Evolutionary conservation across 2,888 invertebrate genomes (phyloP).

Genomic region (Polydrusus tereticollis): DNA sequence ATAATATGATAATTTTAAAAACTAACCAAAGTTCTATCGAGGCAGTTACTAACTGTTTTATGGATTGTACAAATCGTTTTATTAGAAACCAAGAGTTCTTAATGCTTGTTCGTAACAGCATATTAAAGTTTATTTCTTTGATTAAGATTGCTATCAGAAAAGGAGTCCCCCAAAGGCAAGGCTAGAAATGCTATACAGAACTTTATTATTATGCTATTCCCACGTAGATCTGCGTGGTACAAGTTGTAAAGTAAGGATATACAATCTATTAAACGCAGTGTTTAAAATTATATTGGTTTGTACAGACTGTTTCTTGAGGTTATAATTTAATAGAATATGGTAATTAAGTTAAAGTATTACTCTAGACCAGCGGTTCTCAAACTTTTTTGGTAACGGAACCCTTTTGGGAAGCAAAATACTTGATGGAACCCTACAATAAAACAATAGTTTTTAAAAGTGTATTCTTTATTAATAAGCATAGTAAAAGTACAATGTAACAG

Average conservation of each 20-base stretch:
- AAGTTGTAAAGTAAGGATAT: conserved; percentile 1
- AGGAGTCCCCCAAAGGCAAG: conserved; percentile 1
- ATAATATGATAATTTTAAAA: no score
- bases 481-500: no score
- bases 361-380: no score
- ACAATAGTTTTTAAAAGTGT: no score
- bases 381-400: no score
- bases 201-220: background rate
- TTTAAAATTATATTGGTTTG: background rate
- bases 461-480: no score
- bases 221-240: background rate
- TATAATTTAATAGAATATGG: background rate
- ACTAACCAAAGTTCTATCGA: no score
- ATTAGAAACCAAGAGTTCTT: background rate
- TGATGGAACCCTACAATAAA: no score
- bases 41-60: no score
- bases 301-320: background rate
- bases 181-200: background rate
- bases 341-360: background rate
- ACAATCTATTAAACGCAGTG: background rate
- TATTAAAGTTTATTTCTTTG: conserved; percentile 5
- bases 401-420: no score
- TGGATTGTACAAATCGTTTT: background rate
- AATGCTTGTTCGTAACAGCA: background rate
- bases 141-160: background rate